These are phyloP conservation scores for Neomonachus schauinslandi DNA, from an alignment of 2,113 vertebrate species.

Conservation along the genomic window DNA sequence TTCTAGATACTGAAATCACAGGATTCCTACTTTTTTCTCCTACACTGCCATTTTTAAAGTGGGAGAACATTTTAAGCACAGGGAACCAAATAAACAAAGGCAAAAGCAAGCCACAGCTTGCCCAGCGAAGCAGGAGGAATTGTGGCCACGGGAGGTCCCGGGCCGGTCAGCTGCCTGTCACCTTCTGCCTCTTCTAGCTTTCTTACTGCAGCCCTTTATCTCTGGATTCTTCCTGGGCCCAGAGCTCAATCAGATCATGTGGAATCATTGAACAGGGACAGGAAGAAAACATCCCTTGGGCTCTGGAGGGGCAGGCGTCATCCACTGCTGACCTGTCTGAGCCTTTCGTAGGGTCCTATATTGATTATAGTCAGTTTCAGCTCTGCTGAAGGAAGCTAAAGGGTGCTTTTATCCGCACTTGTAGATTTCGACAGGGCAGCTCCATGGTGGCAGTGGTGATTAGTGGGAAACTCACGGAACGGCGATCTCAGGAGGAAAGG, in stretches of 20 bases:
- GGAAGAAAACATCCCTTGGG: background rate
- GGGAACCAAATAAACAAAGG: background rate
- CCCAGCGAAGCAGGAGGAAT: background rate
- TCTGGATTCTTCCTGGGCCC: background rate
- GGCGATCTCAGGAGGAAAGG: background rate
- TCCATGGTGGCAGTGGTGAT: background rate
- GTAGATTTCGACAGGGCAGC: background rate
- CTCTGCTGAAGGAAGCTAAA: background rate
- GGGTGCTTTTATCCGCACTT: background rate
- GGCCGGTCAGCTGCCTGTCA: background rate
- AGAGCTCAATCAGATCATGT: rapidly evolving
- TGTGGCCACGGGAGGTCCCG: background rate
- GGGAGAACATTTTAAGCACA: background rate
- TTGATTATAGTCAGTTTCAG: too few relatives aligned
- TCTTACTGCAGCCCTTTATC: background rate
- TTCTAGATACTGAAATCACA: slow-evolving; percentile 8
- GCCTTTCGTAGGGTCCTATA: background rate
- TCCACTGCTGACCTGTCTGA: background rate
- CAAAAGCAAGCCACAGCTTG: background rate
- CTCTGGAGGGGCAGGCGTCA: background rate
- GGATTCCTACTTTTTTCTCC: background rate
- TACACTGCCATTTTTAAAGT: background rate
- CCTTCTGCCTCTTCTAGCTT: background rate
- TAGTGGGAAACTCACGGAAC: background rate
- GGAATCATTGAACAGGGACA: background rate